Evolutionary conservation across 1,140 invertebrate genomes (phyloP), one percentile per base, ranked within the genome.

Genomic region (Dolichoris vasculosae): DNA sequence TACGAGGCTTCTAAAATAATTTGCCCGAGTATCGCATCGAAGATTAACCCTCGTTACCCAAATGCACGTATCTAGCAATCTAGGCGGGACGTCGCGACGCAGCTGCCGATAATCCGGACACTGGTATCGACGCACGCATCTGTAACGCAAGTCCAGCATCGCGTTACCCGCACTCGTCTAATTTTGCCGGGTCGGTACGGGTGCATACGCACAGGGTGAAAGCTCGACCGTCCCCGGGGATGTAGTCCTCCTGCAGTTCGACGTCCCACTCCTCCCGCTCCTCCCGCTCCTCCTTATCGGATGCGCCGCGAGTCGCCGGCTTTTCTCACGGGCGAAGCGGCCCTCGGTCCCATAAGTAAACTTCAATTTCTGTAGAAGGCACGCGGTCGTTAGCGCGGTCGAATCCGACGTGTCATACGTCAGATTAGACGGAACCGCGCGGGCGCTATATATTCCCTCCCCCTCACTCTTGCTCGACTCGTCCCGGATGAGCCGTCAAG

Each of bases 381-480:
- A 35, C 26, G 48, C 17, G 48, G 23, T 17, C 32, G n/a, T 4
- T 30, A 20, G 11, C 64, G 17, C 4, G 46, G 32, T 4, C 48
- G 67, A 80, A 75, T 80, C 67, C 26, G 83, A 80, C 77, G 43
- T 43, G 77, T 80, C 77, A 75, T 64, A 80, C 67, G 64, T 80
- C 77, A 55, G 77, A 85, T 75, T 80, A 80, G 64, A 67, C 73
- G 30, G 20, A 43, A 7, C 38, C 23, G 4, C 32, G 20, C 43
- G 73, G 73, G 23, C 32, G 32, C n/a, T 67, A 3, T 38, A 7
- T 59, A 32, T 35, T 71, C 76, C 46, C 30, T 43, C 77, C 64
- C 76, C 30, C 48, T 46, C 40, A 46, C n/a, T 23, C 30, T 9
- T 30, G 30, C 40, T 55, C 30, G 2, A n/a, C 77, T 63, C 11